Base-by-base conservation (phyloP, 2,113 vertebrate species). In the Larimichthys polyactis region DNA sequence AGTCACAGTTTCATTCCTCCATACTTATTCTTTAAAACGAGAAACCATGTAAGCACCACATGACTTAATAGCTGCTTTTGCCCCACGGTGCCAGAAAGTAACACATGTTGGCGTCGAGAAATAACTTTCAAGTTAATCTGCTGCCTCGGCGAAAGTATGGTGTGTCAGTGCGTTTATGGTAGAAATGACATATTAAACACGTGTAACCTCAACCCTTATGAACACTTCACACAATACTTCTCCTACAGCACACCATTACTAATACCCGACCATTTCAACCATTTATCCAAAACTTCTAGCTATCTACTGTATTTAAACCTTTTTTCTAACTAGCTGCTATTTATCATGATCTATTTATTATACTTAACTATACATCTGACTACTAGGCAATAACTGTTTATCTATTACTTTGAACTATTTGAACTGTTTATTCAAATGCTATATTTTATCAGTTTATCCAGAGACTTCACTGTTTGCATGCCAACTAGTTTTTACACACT, bases 11-110 rank as follows among this genome's bases (percentile, higher is more conserved):
- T 63, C 55, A 44, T 54, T 85, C 46, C 20, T 32, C 22, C 20
- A 0, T 20, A 44, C 22, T 22, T 65, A 17, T 72, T 73, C 83
- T 81, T 75, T 89, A 69, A 74, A 83, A 83, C 14, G 24, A 66
- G 71, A 79, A 78, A 43, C 27, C 12, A 12, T 64, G 62, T 43
- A 36, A 76, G 71, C 27, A 2, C 36, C 52, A 29, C 64, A 59
- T 59, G 78, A 73, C 78, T 81, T 81, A 55, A 88, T 73, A 59
- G 68, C 59, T 10, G 62, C 66, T 44, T 62, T 24, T 65, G 17
- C 62, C 79, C 67, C 55, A 68, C 67, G 54, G 78, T 51, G 71
- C 49, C 66, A 46, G 46, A 75, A 44, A 44, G 67, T 58, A 60
- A 78, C 74, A 69, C 74, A 85, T 66, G 43, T 55, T 67, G 48